phyloP scores from a whole-genome alignment of 2,113 vertebrate species.

The Oncorhynchus mykiss region DNA sequence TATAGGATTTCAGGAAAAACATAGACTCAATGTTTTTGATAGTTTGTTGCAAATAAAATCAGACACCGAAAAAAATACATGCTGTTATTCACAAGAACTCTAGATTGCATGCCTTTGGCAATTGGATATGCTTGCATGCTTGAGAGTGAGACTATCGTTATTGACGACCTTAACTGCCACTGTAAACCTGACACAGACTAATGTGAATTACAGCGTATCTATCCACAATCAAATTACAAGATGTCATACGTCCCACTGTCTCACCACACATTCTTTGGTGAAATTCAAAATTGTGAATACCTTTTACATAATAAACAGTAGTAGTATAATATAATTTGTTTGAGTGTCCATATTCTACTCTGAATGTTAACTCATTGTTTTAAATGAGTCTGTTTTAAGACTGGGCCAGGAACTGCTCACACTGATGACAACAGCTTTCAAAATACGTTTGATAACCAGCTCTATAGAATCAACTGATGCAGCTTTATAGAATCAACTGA shows the following conservation, averaged over 20 bases:
- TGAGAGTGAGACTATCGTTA: slow-evolving; percentile 15
- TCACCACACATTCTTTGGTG: too few relatives aligned
- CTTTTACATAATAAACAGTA: too few relatives aligned
- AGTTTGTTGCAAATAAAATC: not conserved
- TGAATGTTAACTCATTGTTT: too few relatives aligned
- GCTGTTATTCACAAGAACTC: not conserved
- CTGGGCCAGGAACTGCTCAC: too few relatives aligned
- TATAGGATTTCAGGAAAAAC: not conserved
- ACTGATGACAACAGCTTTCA: not conserved
- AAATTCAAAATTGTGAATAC: too few relatives aligned
- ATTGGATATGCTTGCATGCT: not conserved
- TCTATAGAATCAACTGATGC: not conserved
- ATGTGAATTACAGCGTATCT: slow-evolving; percentile 15
- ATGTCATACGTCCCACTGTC: not conserved
- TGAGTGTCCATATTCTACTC: too few relatives aligned
- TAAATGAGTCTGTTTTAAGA: too few relatives aligned
- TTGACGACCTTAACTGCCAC: slow-evolving; percentile 21
- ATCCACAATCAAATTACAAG: not conserved
- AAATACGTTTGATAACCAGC: not conserved
- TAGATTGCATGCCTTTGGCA: not conserved
- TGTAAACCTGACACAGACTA: slow-evolving; percentile 17
- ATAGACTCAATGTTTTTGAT: not conserved
- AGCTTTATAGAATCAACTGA: too few relatives aligned
- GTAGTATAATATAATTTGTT: too few relatives aligned
- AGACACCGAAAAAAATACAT: not conserved